phyloP scores from a whole-genome alignment of 2,113 vertebrate genomes.

The Bufo bufo region DNA sequence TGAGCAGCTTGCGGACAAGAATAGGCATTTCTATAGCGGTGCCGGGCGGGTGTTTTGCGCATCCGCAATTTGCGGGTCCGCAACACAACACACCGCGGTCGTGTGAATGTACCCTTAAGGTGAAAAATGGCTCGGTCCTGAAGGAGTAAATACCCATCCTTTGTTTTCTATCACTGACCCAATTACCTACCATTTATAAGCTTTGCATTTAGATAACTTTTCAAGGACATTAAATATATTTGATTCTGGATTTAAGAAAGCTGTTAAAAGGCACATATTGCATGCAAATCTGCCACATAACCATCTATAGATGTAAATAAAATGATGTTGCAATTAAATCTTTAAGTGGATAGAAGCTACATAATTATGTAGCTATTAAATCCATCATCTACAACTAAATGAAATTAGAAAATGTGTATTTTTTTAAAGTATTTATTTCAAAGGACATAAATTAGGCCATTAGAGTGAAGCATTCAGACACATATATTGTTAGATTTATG shows the following conservation, averaged over 20 bases:
- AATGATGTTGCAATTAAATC: not conserved
- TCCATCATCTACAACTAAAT: not conserved
- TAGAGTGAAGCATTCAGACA: not conserved
- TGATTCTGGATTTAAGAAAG: not conserved
- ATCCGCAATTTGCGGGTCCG: too few relatives aligned
- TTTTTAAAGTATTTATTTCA: not conserved
- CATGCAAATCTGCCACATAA: not conserved
- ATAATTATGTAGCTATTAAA: not conserved
- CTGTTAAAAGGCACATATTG: not conserved
- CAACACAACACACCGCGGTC: too few relatives aligned
- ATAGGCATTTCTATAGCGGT: too few relatives aligned
- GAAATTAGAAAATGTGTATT: not conserved
- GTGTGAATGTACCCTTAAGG: too few relatives aligned
- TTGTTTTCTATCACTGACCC: too few relatives aligned
- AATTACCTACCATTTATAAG: not conserved
- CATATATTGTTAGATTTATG: constrained; percentile 10
- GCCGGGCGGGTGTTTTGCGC: too few relatives aligned
- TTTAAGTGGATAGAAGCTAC: not conserved
- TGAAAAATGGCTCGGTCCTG: too few relatives aligned
- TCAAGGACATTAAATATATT: not conserved
- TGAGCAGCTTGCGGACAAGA: too few relatives aligned
- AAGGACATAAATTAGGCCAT: not conserved
- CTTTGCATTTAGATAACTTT: not conserved
- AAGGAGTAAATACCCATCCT: too few relatives aligned
- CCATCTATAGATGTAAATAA: not conserved